phyloP scores from a whole-genome alignment of 1,140 invertebrate species.

The Papilio glaucus region DNA sequence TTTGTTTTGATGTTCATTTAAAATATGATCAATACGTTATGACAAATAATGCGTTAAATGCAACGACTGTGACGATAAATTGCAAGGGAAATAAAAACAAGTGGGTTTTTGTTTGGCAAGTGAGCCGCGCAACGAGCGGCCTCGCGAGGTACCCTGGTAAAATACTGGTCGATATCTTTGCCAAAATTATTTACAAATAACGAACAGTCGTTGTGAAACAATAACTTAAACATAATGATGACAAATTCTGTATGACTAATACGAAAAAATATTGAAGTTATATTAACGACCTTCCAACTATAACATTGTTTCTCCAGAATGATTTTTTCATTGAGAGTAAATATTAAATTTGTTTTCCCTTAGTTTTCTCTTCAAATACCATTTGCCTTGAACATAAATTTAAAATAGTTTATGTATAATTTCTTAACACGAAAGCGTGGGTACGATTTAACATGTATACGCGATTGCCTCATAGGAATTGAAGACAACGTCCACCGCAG shows the following conservation, averaged over 20 bases:
- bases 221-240: conserved; percentile 33
- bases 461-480: background rate
- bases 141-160: background rate
- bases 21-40: conserved; percentile 32
- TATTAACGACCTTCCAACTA: background rate
- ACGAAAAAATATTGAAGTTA: background rate
- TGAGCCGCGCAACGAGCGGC: conserved; percentile 13
- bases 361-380: background rate
- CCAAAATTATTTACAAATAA: conserved; percentile 34
- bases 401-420: background rate
- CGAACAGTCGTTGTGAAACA: background rate
- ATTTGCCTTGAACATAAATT: background rate
- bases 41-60: conserved; percentile 32
- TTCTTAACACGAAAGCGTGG: background rate
- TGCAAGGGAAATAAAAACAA: conserved; percentile 34
- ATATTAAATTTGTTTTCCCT: background rate
- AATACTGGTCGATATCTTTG: conserved; percentile 28
- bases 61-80: conserved; percentile 26
- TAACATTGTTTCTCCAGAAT: background rate
- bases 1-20: conserved; percentile 31
- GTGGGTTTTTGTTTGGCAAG: conserved; percentile 27
- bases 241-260: conserved; percentile 23
- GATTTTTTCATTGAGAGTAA: background rate
- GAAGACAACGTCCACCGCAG: conserved; percentile 6
- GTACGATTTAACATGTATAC: background rate